Evolutionary conservation across 2,113 vertebrate species (phyloP).

Genomic region (Morphnarchus princeps): DNA sequence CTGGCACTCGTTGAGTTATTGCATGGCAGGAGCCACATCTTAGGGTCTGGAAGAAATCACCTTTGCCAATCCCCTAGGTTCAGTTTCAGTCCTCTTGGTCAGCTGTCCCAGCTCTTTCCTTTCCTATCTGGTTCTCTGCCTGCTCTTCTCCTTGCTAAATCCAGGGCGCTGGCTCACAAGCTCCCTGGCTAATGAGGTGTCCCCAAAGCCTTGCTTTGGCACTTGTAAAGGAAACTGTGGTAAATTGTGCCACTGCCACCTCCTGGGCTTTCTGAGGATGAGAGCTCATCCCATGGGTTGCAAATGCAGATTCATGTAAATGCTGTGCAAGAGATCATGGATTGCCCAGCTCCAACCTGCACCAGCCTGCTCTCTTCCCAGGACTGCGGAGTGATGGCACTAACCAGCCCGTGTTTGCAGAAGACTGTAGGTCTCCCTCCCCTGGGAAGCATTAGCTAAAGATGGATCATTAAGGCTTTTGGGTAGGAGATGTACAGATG

Average conservation of each 20-base stretch:
- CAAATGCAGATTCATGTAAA: neutral
- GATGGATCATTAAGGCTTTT: neutral
- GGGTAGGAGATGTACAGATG: neutral
- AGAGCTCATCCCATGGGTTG: neutral
- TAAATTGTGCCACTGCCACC: conserved; percentile 24
- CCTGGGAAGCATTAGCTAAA: neutral
- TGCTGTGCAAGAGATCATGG: neutral
- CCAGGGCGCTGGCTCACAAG: neutral
- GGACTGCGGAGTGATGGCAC: neutral
- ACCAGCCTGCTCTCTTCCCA: neutral
- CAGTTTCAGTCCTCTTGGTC: neutral
- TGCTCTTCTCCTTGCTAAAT: neutral
- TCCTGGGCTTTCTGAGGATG: conserved; percentile 4
- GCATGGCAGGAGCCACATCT: neutral
- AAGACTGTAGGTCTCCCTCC: neutral
- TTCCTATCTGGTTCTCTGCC: neutral
- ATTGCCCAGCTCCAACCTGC: neutral
- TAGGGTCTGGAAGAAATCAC: neutral
- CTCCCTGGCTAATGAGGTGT: neutral
- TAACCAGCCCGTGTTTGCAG: neutral
- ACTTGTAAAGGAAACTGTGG: neutral
- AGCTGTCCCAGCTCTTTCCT: neutral
- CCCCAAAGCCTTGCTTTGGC: neutral
- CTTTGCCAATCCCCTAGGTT: neutral
- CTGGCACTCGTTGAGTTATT: neutral